Percentiles rank a stretch among this genome's conserved stretches.
Conservation (phyloP, 2,888 invertebrate species). For the Heliconius hortense region DNA sequence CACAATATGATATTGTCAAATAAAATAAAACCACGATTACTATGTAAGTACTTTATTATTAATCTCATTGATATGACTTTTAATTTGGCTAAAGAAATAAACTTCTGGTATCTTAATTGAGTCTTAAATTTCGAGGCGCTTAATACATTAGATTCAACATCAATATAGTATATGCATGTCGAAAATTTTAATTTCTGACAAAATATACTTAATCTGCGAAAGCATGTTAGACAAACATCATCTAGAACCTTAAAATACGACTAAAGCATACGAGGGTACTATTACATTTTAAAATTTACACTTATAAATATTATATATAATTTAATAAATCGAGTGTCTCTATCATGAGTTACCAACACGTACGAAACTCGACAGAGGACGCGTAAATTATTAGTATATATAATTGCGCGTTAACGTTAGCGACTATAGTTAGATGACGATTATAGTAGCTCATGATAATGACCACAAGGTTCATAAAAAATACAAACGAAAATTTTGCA, state of each 20-base stretch:
- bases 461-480: conserved; percentile 2
- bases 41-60: conserved; percentile 75
- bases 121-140: conserved; percentile 24
- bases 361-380: neutral
- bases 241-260: conserved; percentile 34
- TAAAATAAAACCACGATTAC: conserved; percentile 51
- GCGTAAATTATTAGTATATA: neutral
- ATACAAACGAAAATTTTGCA: neutral
- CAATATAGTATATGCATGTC: conserved; percentile 1
- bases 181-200: conserved; percentile 26
- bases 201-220: conserved; percentile 32
- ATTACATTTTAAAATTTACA: conserved; percentile 21
- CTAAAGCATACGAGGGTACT: conserved; percentile 29
- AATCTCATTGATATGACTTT: conserved; percentile 80
- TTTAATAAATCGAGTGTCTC: conserved; percentile 15
- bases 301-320: conserved; percentile 18
- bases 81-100: conserved; percentile 77
- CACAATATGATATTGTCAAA: conserved; percentile 43
- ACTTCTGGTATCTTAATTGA: conserved; percentile 58
- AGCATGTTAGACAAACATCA: conserved; percentile 37
- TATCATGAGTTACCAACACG: conserved; percentile 16
- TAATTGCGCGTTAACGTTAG: conserved; percentile 19
- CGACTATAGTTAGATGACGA: neutral
- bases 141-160: conserved; percentile 8
- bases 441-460: conserved; percentile 17